Percentiles rank a stretch among this genome's conserved stretches.
phyloP scores from a whole-genome alignment of 2,113 vertebrate genomes.

The Deroptyus accipitrinus region DNA sequence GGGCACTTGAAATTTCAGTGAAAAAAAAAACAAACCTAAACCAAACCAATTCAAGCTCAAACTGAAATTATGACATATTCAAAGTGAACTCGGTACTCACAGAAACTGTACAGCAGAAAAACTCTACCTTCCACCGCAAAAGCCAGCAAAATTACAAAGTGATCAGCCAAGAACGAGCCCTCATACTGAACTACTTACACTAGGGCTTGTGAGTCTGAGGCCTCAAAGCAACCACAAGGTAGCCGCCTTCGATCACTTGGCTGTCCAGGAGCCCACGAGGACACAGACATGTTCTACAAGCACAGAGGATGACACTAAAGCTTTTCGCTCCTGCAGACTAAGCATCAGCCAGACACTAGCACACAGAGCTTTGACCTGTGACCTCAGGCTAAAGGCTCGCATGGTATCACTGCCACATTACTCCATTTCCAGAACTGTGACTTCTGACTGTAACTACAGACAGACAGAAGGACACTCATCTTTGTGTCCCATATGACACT shows the following conservation, averaged over 20 bases:
- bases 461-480: background rate
- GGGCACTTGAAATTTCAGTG: background rate
- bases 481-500: background rate
- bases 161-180: background rate
- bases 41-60: background rate
- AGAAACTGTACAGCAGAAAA: background rate
- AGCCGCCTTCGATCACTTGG: background rate
- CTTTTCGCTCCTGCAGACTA: background rate
- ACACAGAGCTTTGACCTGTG: background rate
- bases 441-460: background rate
- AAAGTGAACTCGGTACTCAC: background rate
- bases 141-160: background rate
- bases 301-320: background rate
- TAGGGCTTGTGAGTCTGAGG: no score
- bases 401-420: fast-evolving
- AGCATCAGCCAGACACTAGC: background rate
- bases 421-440: background rate
- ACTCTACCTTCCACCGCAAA: background rate
- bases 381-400: background rate
- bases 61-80: background rate
- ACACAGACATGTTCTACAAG: background rate
- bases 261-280: background rate
- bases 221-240: background rate
- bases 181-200: background rate
- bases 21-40: background rate